Conservation (phyloP, 2,888 invertebrate genomes). For the Opisthograptis luteolata region DNA sequence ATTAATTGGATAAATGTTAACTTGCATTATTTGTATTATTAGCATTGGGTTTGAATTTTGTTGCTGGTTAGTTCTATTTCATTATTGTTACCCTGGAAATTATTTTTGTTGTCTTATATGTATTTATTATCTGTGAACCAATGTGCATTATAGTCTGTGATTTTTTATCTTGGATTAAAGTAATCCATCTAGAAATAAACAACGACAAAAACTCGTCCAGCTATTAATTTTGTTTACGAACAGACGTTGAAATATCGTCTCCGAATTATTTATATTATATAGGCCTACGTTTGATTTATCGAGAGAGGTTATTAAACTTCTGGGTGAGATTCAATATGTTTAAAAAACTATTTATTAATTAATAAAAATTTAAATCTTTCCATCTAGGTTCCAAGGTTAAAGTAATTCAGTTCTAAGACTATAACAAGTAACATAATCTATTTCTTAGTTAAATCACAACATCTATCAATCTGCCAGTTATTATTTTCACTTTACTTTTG, state of each 20-base stretch:
- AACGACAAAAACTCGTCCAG: too few species aligned
- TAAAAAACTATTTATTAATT: too few species aligned
- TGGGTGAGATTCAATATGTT: neutral
- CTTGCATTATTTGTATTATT: constrained; percentile 34
- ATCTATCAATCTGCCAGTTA: neutral
- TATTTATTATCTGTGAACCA: too few species aligned
- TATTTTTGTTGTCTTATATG: neutral
- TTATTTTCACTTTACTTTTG: constrained; percentile 3
- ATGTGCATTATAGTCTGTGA: too few species aligned
- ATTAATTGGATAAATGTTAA: constrained; percentile 56
- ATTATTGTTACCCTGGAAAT: too few species aligned
- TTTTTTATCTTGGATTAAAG: too few species aligned
- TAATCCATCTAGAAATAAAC: too few species aligned
- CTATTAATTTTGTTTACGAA: too few species aligned
- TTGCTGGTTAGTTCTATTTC: neutral
- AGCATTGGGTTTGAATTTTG: constrained; percentile 7
- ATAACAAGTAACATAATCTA: neutral
- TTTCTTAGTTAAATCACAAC: neutral
- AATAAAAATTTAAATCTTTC: too few species aligned
- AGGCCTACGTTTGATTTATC: constrained; percentile 1
- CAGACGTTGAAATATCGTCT: too few species aligned
- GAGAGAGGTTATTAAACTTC: constrained; percentile 17
- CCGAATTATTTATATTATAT: too few species aligned
- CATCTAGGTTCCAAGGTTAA: too few species aligned
- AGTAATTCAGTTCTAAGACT: neutral